Evolutionary conservation across 2,113 vertebrate genomes (phyloP), one percentile per base, ranked within the genome.

Genomic region (Bufo bufo): DNA sequence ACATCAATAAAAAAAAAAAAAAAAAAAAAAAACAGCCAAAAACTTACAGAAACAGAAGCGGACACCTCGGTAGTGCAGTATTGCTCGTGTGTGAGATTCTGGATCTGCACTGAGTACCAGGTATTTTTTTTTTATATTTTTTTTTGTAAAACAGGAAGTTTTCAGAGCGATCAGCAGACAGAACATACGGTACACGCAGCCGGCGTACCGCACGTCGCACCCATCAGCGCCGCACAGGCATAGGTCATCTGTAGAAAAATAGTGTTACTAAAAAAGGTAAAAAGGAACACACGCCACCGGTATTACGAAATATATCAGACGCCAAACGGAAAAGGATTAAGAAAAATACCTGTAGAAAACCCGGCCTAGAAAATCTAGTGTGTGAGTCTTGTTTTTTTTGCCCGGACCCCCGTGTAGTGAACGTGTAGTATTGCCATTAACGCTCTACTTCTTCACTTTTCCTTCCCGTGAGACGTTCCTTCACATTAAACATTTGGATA

Each of bases 261-360:
- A 98, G 95, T 96, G 97, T 98, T 96, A 97, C 97, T 99, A 99
- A 96, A 99, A 54, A 99, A 99, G 99, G 97, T 99, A 99, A 97
- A 99, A 99, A 98, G 97, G 97, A 99, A 97, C 96, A 97, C 96
- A 96, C 72, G 96, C 96, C 98, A 98, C 96, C 95, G 97, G 97
- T 97, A 96, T 97, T 97, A 98, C 96, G 97, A 96, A 96, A 95
- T 95, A 95, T 95, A 95, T 94, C 93, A 95, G 95, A 96, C 94
- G 95, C 94, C 95, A 96, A 96, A 95, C 95, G 95, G 94, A 95
- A 94, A 94, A 95, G 95, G 94, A 95, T 95, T 96, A 95, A 95
- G 95, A 96, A 96, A 96, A 96, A 96, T 96, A 95, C 95, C 95
- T 96, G 94, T 96, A 96, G 95, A 96, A 96, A 96, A 95, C 94